Conservation (phyloP, 2,113 vertebrate genomes). For the Caretta caretta region DNA sequence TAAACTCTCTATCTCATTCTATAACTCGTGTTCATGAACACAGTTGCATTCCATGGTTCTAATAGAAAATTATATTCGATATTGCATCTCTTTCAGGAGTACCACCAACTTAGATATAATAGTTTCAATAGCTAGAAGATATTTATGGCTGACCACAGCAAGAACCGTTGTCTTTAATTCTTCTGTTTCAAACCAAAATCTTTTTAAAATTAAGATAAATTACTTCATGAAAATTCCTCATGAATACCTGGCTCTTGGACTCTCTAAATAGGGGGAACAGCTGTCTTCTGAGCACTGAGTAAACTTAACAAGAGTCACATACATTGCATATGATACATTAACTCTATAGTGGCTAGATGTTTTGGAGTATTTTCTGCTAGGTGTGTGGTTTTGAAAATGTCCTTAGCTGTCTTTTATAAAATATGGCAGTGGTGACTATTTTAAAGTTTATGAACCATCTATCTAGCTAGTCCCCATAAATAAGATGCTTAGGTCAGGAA, state of each 20-base stretch:
- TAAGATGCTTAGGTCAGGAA: accelerated
- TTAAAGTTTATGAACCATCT: background rate
- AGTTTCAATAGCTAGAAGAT: background rate
- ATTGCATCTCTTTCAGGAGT: background rate
- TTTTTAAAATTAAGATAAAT: background rate
- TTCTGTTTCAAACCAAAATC: background rate
- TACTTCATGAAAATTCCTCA: background rate
- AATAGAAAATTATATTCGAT: background rate
- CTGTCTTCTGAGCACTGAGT: background rate
- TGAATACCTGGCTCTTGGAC: background rate
- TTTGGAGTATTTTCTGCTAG: background rate
- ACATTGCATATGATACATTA: accelerated
- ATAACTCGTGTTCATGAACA: background rate
- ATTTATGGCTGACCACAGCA: background rate
- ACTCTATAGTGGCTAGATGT: background rate
- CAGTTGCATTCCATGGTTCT: background rate
- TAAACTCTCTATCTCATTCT: background rate
- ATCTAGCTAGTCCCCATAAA: background rate
- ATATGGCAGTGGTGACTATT: background rate
- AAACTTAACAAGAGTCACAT: background rate
- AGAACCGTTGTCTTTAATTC: background rate
- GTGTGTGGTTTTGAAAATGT: background rate
- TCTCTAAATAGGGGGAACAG: background rate
- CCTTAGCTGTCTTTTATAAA: background rate
- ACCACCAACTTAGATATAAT: background rate